These are phyloP conservation scores for Drosophila azteca DNA, from an alignment of 1,140 invertebrate species.

Conservation along the genomic window DNA sequence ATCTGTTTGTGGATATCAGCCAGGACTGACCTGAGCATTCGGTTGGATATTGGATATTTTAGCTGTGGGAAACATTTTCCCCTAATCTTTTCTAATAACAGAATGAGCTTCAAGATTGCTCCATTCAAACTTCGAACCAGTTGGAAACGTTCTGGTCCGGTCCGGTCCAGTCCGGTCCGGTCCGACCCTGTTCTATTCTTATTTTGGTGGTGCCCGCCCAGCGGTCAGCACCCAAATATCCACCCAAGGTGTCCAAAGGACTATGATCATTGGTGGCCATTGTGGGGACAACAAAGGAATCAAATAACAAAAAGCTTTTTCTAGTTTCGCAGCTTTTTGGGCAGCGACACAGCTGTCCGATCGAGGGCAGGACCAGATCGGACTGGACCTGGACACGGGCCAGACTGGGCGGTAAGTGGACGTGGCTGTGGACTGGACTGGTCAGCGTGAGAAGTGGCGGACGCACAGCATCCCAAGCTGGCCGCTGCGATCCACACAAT, in stretches of 20 bases:
- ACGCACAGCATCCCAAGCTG: slow-evolving; percentile 59
- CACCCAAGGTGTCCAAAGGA: slow-evolving; percentile 14
- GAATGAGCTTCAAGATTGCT: no score
- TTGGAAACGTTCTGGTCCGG: no score
- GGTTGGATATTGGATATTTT: no score
- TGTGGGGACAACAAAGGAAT: slow-evolving; percentile 56
- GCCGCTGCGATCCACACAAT: slow-evolving; percentile 17
- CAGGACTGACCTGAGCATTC: no score
- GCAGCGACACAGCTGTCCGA: slow-evolving; percentile 27
- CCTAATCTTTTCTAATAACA: no score
- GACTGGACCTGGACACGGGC: slow-evolving; percentile 26
- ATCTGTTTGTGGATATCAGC: no score
- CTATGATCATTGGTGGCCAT: slow-evolving; percentile 20
- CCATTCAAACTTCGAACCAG: no score
- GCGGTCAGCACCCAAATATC: slow-evolving; percentile 26
- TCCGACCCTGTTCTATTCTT: slow-evolving; percentile 2
- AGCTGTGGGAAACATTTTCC: no score
- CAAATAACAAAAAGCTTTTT: slow-evolving; percentile 66
- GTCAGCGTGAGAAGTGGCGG: slow-evolving; percentile 57
- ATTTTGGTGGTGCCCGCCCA: slow-evolving; percentile 11
- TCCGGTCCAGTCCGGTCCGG: no score
- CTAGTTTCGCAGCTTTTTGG: slow-evolving; percentile 61
- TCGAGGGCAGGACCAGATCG: slow-evolving; percentile 10
- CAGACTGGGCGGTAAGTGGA: slow-evolving; percentile 1
- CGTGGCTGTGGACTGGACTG: slow-evolving; percentile 9